Percentiles rank a stretch among this genome's conserved stretches.
Evolutionary conservation across 2,797 vertebrate genomes (phyloP).

Genomic region (Clarias fuscus): DNA sequence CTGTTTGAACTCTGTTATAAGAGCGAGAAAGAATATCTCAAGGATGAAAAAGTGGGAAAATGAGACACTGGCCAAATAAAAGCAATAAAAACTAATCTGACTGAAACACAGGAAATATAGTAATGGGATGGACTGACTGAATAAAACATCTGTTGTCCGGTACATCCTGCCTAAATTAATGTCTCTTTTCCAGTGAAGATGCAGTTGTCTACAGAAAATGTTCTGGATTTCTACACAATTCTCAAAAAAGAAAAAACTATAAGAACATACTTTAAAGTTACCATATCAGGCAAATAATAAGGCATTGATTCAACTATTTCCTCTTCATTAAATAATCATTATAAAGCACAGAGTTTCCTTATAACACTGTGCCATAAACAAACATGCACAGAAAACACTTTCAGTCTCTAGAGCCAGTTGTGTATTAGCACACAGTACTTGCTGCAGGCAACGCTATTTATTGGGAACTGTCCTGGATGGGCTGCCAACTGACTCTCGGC

Average conservation of each 20-base stretch:
- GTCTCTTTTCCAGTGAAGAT: conserved; percentile 10
- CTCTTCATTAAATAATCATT: conserved; percentile 1
- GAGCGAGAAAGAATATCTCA: conserved; percentile 54
- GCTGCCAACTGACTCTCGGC: conserved; percentile 49
- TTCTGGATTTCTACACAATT: neutral
- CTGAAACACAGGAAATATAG: conserved; percentile 53
- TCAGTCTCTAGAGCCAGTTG: conserved; percentile 60
- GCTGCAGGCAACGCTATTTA: conserved; percentile 58
- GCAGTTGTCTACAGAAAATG: conserved; percentile 1
- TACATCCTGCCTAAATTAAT: neutral
- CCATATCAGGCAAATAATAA: neutral
- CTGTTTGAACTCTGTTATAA: conserved; percentile 68
- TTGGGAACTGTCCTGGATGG: conserved; percentile 50
- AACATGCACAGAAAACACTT: conserved; percentile 23
- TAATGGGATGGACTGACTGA: conserved; percentile 44
- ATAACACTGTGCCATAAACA: conserved; percentile 26
- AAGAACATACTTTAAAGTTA: neutral
- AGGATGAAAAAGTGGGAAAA: conserved; percentile 50
- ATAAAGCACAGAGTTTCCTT: neutral
- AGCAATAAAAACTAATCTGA: conserved; percentile 46
- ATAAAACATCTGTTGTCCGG: conserved; percentile 35
- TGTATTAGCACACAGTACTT: conserved; percentile 49
- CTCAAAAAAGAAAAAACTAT: neutral
- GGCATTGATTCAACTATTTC: neutral
- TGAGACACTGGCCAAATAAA: conserved; percentile 45